Evolutionary conservation across 2,888 invertebrate genomes (phyloP), one percentile per base, ranked within the genome.

Genomic region (Sinohyriopsis cumingii): DNA sequence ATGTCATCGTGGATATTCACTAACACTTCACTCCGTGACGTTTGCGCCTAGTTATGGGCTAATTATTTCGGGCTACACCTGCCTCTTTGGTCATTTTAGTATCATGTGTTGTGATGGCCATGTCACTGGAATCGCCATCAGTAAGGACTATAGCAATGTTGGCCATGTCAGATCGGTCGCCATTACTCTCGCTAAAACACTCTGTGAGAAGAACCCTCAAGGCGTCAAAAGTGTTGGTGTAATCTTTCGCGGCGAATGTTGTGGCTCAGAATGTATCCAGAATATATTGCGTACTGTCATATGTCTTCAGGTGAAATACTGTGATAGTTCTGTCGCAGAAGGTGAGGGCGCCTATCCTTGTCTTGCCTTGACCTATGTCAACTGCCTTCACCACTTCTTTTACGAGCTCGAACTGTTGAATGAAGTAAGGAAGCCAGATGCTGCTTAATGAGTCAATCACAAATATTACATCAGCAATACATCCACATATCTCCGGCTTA

Each of bases 341-440:
- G 0, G 73, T 71, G 19, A 81, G 59, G 6, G 77, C 73, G 45
- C 79, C 78, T 9, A 79, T 71, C 18, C 76, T 65, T 3, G 77
- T 73, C 28, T 73, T 66, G 3, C 67, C 67, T 1, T 72, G 63
- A 22, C 75, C 73, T 45, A 78, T 73, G 63, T 81, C 78, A 19
- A 79, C 76, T 1, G 69, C 64, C 25, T 71, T 67, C 7, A 71
- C 63, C n/a, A 79, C 66, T 55, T 71, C 68, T 28, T 73, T 68
- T 28, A 81, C 73, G 63, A 81, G 78, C 20, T 60, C 63, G 15
- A 77, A 55, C 63, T 81, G 80, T 54, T 75, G 69, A 60, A 69
- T 67, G 75, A 80, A 84, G 70, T 84, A 78, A n/a, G 73, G 72
- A 2, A 66, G 64, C 80, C 80, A 80, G 66, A 84, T 83, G 62